Base-by-base conservation (phyloP, 2,113 vertebrate genomes). In the Speoplatyrhinus poulsoni region DNA sequence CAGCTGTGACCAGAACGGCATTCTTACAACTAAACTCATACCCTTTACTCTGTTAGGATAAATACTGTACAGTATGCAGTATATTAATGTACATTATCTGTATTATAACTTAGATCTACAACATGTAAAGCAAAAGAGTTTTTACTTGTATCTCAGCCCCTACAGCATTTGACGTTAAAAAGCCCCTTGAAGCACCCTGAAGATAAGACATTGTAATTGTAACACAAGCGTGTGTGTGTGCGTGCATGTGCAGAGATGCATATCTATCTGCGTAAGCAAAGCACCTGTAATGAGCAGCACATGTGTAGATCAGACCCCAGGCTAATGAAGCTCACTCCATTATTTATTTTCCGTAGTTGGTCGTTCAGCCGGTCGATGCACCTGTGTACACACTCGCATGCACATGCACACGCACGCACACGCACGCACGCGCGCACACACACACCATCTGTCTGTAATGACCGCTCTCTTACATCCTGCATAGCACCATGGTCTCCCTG, bases 361-460 rank as follows among this genome's bases (percentile, higher is more conserved):
- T 85, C 82, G 71, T 70, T 85, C 77, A 73, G 82, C 81, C 85
- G 75, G 79, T 86, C 85, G 62, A 83, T 87, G 91, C 92, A 93
- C 91, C 91, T 93, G 92, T 91, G 86, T 88, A 90, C 81, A 91
- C 88, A 85, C 69, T 33, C 62, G 50, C 46, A 47, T 46, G 49
- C 61, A 36, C 62, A 53, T 46, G 36, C 49, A 64, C 62, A 53
- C 62, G 52, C 61, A 50, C 61, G 49, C 61, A 63, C 46, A 48
- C 57, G 52, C 58, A 66, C 70, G 3, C 69, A 67, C 71, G 26
- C 46, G 26, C 46, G 26, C 46, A 62, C 62, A 64, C 62, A 67
- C 70, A 70, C 82, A 84, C 89, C 90, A 93, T 90, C 91, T 92
- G 90, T 90, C 87, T 89, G 67, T 86, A 91, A 92, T 93, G 90